A percentile compares a stretch with the other conserved stretches of the same genome.
Conservation (phyloP, 2,113 vertebrate genomes). For the Brachypteracias leptosomus region DNA sequence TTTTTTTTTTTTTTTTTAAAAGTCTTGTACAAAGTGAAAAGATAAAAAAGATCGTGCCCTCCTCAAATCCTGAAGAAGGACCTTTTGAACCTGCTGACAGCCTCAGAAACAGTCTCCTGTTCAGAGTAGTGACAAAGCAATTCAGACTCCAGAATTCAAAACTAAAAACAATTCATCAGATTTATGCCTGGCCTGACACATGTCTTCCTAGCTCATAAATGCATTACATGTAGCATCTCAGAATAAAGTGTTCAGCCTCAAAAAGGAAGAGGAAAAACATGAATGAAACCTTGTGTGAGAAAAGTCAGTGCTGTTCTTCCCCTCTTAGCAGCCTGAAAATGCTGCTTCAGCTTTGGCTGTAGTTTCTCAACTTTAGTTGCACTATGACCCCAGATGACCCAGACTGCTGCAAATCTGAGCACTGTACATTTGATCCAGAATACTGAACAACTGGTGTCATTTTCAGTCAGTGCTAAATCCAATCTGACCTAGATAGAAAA, state of each 20-base stretch:
- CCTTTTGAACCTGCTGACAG: background rate
- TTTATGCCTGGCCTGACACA: background rate
- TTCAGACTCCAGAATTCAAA: background rate
- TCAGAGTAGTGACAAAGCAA: background rate
- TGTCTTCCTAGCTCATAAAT: background rate
- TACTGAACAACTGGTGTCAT: background rate
- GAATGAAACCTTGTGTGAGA: background rate
- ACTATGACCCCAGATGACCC: constrained; percentile 12
- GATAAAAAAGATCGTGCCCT: background rate
- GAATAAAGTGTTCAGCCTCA: background rate
- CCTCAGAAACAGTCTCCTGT: background rate
- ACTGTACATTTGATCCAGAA: constrained; percentile 14
- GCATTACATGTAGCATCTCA: background rate
- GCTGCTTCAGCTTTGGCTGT: background rate
- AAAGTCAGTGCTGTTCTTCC: background rate
- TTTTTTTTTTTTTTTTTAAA: background rate
- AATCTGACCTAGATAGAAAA: constrained; percentile 17
- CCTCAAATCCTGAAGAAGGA: too few species aligned
- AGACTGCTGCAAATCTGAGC: constrained; percentile 5
- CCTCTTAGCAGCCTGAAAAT: background rate
- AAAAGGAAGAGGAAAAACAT: background rate
- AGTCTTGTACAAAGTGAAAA: background rate
- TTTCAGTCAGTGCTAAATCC: constrained; percentile 22
- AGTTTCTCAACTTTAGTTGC: constrained; percentile 23
- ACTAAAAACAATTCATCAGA: background rate